Conservation (phyloP, 2,113 vertebrate genomes). For the Upupa epops region DNA sequence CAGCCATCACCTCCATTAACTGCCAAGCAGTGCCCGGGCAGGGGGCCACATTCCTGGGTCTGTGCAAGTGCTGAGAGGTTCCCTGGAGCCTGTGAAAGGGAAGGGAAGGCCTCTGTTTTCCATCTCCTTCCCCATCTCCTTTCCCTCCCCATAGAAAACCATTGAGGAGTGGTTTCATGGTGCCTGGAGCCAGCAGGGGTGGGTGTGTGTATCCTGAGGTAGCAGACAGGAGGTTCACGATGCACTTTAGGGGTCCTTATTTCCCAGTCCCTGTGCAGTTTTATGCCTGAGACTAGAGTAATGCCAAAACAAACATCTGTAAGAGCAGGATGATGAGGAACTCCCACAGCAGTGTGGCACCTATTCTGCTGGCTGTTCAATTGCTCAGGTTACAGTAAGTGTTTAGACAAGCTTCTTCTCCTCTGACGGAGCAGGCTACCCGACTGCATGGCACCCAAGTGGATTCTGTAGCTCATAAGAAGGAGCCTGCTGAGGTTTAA, state of each 20-base stretch:
- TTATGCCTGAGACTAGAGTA: neutral
- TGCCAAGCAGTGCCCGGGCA: neutral
- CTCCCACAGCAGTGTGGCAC: neutral
- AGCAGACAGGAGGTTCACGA: neutral
- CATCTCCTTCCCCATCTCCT: neutral
- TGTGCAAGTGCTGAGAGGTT: neutral
- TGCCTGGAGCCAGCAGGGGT: neutral
- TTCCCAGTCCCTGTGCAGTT: neutral
- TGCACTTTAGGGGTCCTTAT: neutral
- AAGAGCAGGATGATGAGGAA: neutral
- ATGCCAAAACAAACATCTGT: neutral
- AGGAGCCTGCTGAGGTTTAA: neutral
- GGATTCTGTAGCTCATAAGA: neutral
- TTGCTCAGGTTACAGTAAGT: fast-evolving
- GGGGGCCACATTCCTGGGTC: neutral
- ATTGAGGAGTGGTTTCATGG: neutral
- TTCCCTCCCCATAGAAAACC: neutral
- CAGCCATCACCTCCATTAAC: neutral
- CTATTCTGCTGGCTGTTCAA: neutral
- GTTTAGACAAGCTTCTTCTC: neutral
- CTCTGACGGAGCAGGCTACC: neutral
- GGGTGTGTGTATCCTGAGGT: fast-evolving
- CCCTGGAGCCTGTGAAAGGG: neutral
- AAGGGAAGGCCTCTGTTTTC: neutral
- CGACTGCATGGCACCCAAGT: too few relatives aligned